Evolutionary conservation across 1,140 invertebrate species (phyloP).

Genomic region (Leucophenga varia): DNA sequence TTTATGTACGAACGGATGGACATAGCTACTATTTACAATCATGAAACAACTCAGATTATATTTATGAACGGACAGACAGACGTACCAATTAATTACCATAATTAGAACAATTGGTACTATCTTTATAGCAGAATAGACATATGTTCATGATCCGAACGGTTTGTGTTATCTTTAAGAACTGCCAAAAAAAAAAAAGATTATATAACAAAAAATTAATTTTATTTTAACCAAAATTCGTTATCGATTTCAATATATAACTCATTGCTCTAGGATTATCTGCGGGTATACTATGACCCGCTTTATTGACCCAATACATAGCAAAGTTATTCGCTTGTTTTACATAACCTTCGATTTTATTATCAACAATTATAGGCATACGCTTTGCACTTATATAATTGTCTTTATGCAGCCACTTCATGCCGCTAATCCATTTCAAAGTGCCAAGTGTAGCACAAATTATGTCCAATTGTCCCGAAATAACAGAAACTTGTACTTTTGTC

Average conservation of each 20-base stretch:
- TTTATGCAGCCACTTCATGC: conserved; percentile 64
- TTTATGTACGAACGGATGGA: no score
- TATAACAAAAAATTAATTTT: no score
- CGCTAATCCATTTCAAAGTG: conserved; percentile 71
- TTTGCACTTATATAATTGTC: conserved; percentile 59
- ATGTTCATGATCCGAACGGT: no score
- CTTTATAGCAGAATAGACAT: no score
- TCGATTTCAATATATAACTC: conserved; percentile 36
- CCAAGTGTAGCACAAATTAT: conserved; percentile 72
- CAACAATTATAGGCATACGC: conserved; percentile 60
- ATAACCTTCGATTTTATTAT: conserved; percentile 66
- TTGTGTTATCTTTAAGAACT: no score
- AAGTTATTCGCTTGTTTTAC: conserved; percentile 67
- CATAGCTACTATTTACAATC: no score
- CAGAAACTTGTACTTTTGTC: conserved; percentile 58
- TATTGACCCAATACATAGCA: conserved; percentile 71
- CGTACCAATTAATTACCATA: no score
- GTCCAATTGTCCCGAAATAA: conserved; percentile 61
- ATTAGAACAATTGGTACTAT: no score
- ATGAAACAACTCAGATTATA: no score
- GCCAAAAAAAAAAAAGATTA: no score
- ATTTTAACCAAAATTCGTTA: conserved; percentile 31
- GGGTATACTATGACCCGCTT: conserved; percentile 64
- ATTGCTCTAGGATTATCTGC: conserved; percentile 50
- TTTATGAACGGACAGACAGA: no score